Percentiles rank a stretch among this genome's conserved stretches.
phyloP scores from a whole-genome alignment of 2,888 invertebrate species.

The Euphydryas editha region DNA sequence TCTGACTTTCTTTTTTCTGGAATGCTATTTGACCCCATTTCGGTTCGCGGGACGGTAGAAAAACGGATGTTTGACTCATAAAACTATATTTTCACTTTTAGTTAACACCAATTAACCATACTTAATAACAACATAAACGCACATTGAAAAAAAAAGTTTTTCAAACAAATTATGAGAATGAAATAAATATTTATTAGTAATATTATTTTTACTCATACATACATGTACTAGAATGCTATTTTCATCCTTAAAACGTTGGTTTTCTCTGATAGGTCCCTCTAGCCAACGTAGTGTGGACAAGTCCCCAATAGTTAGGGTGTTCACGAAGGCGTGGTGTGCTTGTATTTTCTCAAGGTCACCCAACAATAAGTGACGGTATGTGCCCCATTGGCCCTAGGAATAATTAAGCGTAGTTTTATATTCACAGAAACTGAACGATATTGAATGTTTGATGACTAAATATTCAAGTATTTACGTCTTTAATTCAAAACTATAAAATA shows the following conservation, averaged over 20 bases:
- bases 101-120: too few species aligned
- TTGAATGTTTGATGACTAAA: too few species aligned
- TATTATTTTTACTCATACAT: constrained; percentile 46
- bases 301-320: constrained; percentile 92
- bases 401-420: constrained; percentile 35
- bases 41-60: too few species aligned
- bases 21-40: too few species aligned
- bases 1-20: too few species aligned
- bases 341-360: constrained; percentile 72
- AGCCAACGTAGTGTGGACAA: constrained; percentile 89
- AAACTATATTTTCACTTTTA: too few species aligned
- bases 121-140: too few species aligned
- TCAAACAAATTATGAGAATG: too few species aligned
- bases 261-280: constrained; percentile 84
- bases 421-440: too few species aligned
- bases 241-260: constrained; percentile 59
- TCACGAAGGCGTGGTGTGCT: constrained; percentile 89
- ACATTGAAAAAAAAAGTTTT: too few species aligned
- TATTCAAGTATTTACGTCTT: not conserved
- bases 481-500: not conserved
- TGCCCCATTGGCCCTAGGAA: constrained; percentile 87
- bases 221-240: constrained; percentile 66
- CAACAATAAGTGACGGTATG: constrained; percentile 91
- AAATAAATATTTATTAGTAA: too few species aligned
- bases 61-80: too few species aligned